These are phyloP conservation scores for Antitype chi DNA, from an alignment of 2,888 invertebrate genomes.

Conservation along the genomic window DNA sequence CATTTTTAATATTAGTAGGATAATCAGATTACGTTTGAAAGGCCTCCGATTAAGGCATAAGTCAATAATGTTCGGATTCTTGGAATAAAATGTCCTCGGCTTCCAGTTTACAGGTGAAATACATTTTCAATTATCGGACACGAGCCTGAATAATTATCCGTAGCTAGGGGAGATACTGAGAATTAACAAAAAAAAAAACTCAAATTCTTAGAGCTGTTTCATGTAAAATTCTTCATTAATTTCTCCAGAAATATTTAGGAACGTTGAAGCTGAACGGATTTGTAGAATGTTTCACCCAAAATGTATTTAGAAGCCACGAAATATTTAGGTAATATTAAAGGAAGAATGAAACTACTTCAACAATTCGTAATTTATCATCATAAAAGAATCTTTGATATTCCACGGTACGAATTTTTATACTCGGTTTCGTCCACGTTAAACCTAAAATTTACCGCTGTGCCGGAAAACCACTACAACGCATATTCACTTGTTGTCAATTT, in stretches of 20 bases:
- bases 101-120: conserved; percentile 17
- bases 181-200: conserved; percentile 5
- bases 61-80: conserved; percentile 18
- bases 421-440: conserved; percentile 25
- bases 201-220: background rate
- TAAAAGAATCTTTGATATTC: conserved; percentile 30
- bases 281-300: background rate
- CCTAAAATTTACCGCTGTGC: conserved; percentile 34
- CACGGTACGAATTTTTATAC: conserved; percentile 15
- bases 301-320: background rate
- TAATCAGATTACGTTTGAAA: background rate
- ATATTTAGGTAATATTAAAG: conserved; percentile 3
- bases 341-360: conserved; percentile 15
- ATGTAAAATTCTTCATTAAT: background rate
- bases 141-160: background rate
- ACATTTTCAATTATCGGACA: conserved; percentile 31
- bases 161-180: background rate
- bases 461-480: conserved; percentile 26
- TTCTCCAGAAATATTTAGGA: conserved; percentile 8
- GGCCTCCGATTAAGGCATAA: conserved; percentile 16
- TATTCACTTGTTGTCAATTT: conserved; percentile 48
- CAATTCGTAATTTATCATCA: conserved; percentile 14
- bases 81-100: background rate
- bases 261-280: background rate
- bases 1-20: too few species aligned